phyloP scores from a whole-genome alignment of 2,113 vertebrate genomes.

The Aldabrachelys gigantea region DNA sequence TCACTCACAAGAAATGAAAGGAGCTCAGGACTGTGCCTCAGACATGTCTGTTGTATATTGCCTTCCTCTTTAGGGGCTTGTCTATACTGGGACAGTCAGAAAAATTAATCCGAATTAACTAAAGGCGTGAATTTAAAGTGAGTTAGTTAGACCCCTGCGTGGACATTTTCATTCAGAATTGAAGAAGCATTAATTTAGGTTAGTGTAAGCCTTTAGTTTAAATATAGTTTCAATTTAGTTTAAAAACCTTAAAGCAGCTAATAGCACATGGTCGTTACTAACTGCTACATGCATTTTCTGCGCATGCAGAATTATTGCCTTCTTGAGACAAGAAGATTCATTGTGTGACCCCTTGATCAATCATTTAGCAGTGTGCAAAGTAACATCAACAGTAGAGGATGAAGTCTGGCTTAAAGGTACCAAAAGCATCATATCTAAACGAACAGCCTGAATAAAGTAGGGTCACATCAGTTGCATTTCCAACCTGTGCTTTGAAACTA shows the following conservation, averaged over 20 bases:
- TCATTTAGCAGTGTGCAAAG: neutral
- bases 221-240: neutral
- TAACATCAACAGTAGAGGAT: neutral
- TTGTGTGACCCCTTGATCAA: neutral
- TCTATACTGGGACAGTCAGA: no score
- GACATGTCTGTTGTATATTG: slow-evolving; percentile 60
- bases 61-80: slow-evolving; percentile 61
- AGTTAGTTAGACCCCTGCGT: no score
- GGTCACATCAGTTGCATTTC: rapidly evolving
- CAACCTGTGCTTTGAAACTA: neutral
- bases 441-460: neutral
- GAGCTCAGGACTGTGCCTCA: slow-evolving; percentile 50
- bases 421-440: neutral
- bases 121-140: no score
- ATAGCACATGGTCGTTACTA: neutral
- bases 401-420: neutral
- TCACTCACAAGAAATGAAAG: slow-evolving; percentile 60
- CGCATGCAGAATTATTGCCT: neutral
- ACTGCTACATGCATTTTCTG: slow-evolving; percentile 6
- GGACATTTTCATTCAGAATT: no score
- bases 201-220: neutral
- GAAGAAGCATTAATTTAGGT: no score
- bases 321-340: neutral
- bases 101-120: no score
- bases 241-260: slow-evolving; percentile 15